Percentiles rank a stretch among this genome's conserved stretches.
Conservation (phyloP, 2,888 invertebrate species). For the Hirtodrosophila histrioides region DNA sequence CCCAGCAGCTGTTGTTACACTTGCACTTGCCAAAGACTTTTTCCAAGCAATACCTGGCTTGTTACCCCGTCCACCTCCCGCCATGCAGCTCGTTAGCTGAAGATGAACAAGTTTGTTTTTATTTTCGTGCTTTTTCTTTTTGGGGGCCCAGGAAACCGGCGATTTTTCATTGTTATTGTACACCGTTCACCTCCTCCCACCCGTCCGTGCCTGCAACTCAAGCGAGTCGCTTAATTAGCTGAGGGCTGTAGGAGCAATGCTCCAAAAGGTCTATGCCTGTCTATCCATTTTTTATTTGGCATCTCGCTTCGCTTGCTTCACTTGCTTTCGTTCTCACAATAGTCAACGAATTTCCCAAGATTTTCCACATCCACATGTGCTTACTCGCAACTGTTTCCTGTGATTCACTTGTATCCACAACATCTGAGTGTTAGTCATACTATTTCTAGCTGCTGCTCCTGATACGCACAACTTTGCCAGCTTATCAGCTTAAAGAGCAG, state of each 20-base stretch:
- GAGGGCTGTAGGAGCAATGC: conserved; percentile 30
- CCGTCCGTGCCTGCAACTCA: conserved; percentile 35
- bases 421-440: conserved; percentile 7
- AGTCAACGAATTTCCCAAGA: conserved; percentile 43
- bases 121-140: conserved; percentile 32
- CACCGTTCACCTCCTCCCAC: conserved; percentile 8
- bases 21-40: conserved; percentile 69
- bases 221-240: conserved; percentile 69
- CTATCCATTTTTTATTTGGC: conserved; percentile 9
- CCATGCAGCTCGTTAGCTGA: conserved; percentile 64
- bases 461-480: conserved; percentile 19
- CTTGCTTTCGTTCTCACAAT: conserved; percentile 57
- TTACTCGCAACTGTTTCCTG: conserved; percentile 51
- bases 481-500: conserved; percentile 10
- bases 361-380: conserved; percentile 45
- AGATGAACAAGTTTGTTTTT: conserved; percentile 76
- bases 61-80: conserved; percentile 17
- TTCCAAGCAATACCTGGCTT: conserved; percentile 33
- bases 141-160: conserved; percentile 65
- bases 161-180: conserved; percentile 73
- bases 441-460: conserved; percentile 33
- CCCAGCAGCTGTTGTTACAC: conserved; percentile 70
- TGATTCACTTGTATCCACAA: conserved; percentile 22
- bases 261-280: conserved; percentile 1
- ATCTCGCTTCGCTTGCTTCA: conserved; percentile 29